Conservation (phyloP, 2,888 invertebrate genomes). For the Poecilus cupreus region DNA sequence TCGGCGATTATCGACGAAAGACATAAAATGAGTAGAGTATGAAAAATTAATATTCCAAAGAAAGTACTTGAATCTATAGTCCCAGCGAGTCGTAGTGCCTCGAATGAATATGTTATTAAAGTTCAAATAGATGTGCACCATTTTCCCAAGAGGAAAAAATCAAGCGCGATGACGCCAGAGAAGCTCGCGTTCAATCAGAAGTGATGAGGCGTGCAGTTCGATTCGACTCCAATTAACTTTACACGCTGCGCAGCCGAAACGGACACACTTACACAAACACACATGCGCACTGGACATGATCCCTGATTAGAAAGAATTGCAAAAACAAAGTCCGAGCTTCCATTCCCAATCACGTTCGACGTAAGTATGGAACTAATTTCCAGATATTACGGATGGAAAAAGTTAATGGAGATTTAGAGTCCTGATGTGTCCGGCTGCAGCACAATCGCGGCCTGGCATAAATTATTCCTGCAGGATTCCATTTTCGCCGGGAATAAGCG, state of each 20-base stretch:
- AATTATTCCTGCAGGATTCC: not conserved
- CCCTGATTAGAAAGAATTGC: conserved; percentile 56
- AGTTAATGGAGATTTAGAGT: conserved; percentile 36
- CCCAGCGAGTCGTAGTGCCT: not conserved
- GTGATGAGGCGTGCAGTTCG: conserved; percentile 52
- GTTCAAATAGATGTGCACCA: conserved; percentile 29
- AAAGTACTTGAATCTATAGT: not conserved
- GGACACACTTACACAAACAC: not conserved
- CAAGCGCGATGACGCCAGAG: not conserved
- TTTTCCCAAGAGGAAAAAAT: conserved; percentile 8
- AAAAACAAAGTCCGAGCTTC: conserved; percentile 47
- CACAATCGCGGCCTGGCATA: not conserved
- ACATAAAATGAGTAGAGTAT: not conserved
- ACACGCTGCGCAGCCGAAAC: conserved; percentile 15
- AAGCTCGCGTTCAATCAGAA: conserved; percentile 30
- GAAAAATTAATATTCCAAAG: conserved; percentile 20
- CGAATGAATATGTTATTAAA: conserved; percentile 36
- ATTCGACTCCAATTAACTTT: conserved; percentile 55
- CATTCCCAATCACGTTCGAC: conserved; percentile 30
- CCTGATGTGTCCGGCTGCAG: not conserved
- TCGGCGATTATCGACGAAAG: too few species aligned
- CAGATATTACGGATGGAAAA: conserved; percentile 37
- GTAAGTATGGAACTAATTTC: conserved; percentile 29
- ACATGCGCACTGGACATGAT: conserved; percentile 13
- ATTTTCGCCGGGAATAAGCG: too few species aligned